These are phyloP conservation scores for Arion vulgaris DNA, from an alignment of 1,140 invertebrate species.

Conservation along the genomic window DNA sequence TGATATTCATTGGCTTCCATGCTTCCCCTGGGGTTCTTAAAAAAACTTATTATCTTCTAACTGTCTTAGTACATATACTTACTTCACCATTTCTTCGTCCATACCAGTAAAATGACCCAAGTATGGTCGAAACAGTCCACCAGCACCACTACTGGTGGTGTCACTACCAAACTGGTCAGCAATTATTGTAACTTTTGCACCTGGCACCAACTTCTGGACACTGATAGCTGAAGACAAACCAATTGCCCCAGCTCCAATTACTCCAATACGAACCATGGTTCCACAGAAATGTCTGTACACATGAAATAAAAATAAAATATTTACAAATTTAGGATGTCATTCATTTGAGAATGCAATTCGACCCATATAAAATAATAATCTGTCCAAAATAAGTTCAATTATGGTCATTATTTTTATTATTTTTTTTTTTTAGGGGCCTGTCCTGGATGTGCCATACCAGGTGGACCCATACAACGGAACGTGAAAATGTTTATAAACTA, in stretches of 20 bases:
- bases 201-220: slow-evolving; percentile 80
- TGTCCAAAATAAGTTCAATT: too few relatives aligned
- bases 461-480: too few relatives aligned
- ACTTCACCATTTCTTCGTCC: slow-evolving; percentile 39
- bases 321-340: neutral
- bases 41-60: too few relatives aligned
- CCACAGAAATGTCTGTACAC: neutral
- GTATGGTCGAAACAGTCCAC: slow-evolving; percentile 88
- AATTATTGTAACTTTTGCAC: slow-evolving; percentile 81
- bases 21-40: too few relatives aligned
- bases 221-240: slow-evolving; percentile 71
- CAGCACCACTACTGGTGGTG: slow-evolving; percentile 90
- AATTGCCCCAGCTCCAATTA: slow-evolving; percentile 69
- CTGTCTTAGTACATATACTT: neutral
- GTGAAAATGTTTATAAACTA: too few relatives aligned
- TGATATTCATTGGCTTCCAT: too few relatives aligned
- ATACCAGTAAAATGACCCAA: slow-evolving; percentile 40
- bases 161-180: slow-evolving; percentile 85
- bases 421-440: too few relatives aligned
- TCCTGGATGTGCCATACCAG: too few relatives aligned
- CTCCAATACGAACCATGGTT: slow-evolving; percentile 51
- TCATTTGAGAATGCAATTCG: too few relatives aligned
- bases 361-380: too few relatives aligned
- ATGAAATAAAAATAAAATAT: neutral
- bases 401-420: too few relatives aligned